Conservation (phyloP, 1,140 invertebrate species). For the Diachasma alloeum region DNA sequence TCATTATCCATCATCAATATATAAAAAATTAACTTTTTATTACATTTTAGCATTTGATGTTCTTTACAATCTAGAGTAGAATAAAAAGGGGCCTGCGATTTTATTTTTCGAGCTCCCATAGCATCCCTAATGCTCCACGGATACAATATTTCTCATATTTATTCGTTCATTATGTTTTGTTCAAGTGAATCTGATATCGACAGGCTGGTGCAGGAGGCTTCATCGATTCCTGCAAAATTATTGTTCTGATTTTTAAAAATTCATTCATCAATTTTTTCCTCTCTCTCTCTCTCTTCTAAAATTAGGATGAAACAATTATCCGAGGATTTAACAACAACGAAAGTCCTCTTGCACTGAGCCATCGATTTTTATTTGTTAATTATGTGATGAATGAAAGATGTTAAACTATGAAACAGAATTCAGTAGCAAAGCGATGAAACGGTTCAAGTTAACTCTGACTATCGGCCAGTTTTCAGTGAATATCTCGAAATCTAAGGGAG, state of each 20-base stretch:
- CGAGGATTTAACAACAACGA: slow-evolving; percentile 5
- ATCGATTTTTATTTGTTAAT: slow-evolving; percentile 13
- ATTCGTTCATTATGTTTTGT: not conserved
- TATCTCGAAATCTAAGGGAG: too few relatives aligned
- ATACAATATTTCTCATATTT: not conserved
- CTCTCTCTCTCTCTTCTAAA: not conserved
- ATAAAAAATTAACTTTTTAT: slow-evolving; percentile 13
- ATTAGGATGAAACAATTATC: slow-evolving; percentile 6
- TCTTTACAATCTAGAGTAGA: not conserved
- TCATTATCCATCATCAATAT: not conserved
- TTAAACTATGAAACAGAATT: not conserved
- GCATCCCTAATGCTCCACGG: slow-evolving; percentile 28
- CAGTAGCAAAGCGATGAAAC: too few relatives aligned
- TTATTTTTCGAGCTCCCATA: not conserved
- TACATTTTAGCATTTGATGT: not conserved
- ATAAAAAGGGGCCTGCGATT: not conserved
- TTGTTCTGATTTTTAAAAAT: not conserved
- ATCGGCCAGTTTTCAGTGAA: too few relatives aligned
- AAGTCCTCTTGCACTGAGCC: slow-evolving; percentile 28
- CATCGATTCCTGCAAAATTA: slow-evolving; percentile 30
- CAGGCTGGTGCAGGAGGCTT: slow-evolving; percentile 24
- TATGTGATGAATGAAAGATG: not conserved
- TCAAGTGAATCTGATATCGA: slow-evolving; percentile 6
- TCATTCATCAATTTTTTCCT: not conserved
- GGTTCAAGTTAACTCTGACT: too few relatives aligned